Conservation (phyloP, 2,113 vertebrate genomes). For the Dasyurus viverrinus region DNA sequence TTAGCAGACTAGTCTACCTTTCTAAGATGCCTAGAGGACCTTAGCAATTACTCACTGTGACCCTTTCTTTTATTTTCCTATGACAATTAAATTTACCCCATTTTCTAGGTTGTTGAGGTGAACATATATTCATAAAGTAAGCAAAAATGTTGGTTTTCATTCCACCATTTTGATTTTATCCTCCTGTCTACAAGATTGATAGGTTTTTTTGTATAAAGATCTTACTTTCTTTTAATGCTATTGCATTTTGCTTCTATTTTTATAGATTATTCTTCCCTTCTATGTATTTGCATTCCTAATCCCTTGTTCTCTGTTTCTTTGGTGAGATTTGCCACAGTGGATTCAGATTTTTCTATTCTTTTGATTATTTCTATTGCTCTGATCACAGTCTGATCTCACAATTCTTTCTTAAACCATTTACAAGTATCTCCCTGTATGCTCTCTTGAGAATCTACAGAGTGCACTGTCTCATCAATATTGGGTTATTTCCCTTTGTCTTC, state of each 20-base stretch:
- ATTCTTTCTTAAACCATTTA: not conserved
- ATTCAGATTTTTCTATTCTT: not conserved
- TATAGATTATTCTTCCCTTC: not conserved
- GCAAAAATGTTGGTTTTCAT: not conserved
- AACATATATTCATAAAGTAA: not conserved
- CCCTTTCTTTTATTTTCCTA: not conserved
- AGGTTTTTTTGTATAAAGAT: not conserved
- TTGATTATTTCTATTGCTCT: not conserved
- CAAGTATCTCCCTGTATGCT: not conserved
- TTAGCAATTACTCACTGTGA: not conserved
- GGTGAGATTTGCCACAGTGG: not conserved
- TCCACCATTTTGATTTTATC: not conserved
- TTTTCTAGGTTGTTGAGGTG: not conserved
- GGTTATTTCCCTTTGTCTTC: not conserved
- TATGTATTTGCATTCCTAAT: not conserved
- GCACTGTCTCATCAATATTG: not conserved
- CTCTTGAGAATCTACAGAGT: not conserved
- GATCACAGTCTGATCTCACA: not conserved
- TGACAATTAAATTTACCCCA: not conserved
- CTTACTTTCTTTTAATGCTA: not conserved
- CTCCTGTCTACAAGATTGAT: not conserved
- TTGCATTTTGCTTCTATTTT: not conserved
- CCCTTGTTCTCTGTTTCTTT: not conserved
- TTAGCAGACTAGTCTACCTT: not conserved
- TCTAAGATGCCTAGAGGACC: not conserved